Base-by-base conservation (phyloP, 2,888 invertebrate species). In the Nomada fucata region DNA sequence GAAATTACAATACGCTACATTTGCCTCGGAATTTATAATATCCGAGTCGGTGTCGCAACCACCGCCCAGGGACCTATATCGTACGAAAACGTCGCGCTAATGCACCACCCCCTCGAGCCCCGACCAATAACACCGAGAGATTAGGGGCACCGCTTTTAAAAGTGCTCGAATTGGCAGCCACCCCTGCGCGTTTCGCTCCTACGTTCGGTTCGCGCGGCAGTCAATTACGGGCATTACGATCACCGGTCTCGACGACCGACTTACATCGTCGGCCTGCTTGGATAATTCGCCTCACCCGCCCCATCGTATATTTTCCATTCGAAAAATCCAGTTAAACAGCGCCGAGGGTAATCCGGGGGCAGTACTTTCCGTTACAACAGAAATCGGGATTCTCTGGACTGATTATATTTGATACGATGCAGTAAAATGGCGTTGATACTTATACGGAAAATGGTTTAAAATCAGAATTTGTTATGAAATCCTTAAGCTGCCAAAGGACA, bases 21-120 rank as follows among this genome's bases (percentile, higher is more conserved):
- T 93, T 93, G 92, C 91, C 90, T 91, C 82, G 91, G 90, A 93
- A 93, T 93, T 93, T 93, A 93, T 93, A 93, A 93, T 93, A 91
- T 90, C 89, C 88, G 76, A 59, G 76, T 88, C 84, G 88, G 86
- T 79, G 83, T 88, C 82, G 88, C 88, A 89, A 91, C 88, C 90
- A 85, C 83, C 90, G 91, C 91, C 92, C 89, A 86, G 93, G 92
- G 93, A 92, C 91, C 92, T 89, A 92, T 93, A 91, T 90, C 85
- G 88, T 83, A 86, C 88, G 86, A 61, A 89, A 87, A 89, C 88
- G 89, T 84, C 90, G 87, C 89, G 90, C 91, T 92, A 92, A 92
- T 92, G 92, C 89, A 80, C 89, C 87, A 82, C 83, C 67, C 23
- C 82, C 67, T 83, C 15, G 18, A 76, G 81, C 79, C 82, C 85